Base-by-base conservation (phyloP, 2,888 invertebrate species). In the Trissolcus brochymenae region DNA sequence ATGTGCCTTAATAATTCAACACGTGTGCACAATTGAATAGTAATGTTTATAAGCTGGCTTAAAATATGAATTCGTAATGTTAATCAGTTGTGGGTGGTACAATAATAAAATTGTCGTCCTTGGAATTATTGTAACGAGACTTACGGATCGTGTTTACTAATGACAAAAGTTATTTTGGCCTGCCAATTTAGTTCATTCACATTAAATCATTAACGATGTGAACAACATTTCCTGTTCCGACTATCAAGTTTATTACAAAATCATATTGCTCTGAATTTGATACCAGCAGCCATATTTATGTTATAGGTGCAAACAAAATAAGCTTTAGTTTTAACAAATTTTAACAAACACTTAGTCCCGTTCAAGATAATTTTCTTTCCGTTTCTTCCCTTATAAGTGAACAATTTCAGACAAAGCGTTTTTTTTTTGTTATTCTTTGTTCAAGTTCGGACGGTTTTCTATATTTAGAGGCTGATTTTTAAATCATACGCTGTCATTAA, bases 11-110 rank as follows among this genome's bases (percentile, higher is more conserved):
- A 66, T 67, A 46, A 62, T 68, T 67, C 54, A 57, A 35, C 53
- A 67, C 76, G 46, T 17, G 75, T 41, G 57, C 51, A 61, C 65
- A 51, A 65, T 66, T 55, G 46, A 76, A 70, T 76, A 56, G 60
- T 51, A 49, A 70, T 76, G 76, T 61, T 70, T 64, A 61, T 64
- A 64, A 74, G 56, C 60, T n/a, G 21, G 56, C 54, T 66, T 56
- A 73, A 61, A 72, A 64, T 59, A 64, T 71, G 35, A 71, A 72
- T 60, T 72, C 72, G 41, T 14, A 65, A 72, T 72, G 49, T 55
- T 75, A 75, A 70, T 76, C 76, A 66, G 61, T 56, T 61, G 76
- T 76, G 70, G 76, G 76, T 71, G 70, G 64, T 60, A 66, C 66
- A 74, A 62, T 74, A 35, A 16, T 17, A 51, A 17, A 68, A 75